Percentiles rank a stretch among this genome's conserved stretches.
Evolutionary conservation across 2,113 vertebrate species (phyloP).

Genomic region (Perca schrenkii): DNA sequence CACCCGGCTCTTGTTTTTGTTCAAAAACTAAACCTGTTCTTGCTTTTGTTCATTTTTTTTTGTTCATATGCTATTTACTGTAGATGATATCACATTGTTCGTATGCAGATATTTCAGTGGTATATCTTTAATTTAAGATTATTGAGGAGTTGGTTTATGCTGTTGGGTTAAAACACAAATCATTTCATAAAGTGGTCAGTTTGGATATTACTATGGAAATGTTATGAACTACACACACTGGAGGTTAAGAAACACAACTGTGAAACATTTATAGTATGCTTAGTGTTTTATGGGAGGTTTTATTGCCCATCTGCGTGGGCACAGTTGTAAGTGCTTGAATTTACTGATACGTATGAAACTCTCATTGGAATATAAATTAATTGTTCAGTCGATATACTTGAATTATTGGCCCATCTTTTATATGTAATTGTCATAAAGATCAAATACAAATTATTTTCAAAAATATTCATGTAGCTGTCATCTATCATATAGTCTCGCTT

Average conservation of each 20-base stretch:
- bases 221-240: conserved; percentile 38
- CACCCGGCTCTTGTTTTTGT: conserved; percentile 69
- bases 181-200: conserved; percentile 26
- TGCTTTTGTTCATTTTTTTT: conserved; percentile 23
- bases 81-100: not conserved
- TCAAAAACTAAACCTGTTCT: conserved; percentile 69
- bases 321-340: conserved; percentile 64
- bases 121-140: not conserved
- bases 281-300: conserved; percentile 73
- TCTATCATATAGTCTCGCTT: not conserved
- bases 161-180: conserved; percentile 18
- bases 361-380: conserved; percentile 63
- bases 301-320: conserved; percentile 66
- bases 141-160: not conserved
- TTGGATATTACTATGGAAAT: conserved; percentile 28
- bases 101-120: not conserved
- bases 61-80: not conserved
- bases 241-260: conserved; percentile 68
- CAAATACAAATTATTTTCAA: not conserved
- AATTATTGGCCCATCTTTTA: conserved; percentile 39
- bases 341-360: conserved; percentile 57
- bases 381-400: conserved; percentile 33
- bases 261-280: conserved; percentile 71
- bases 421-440: conserved; percentile 38
- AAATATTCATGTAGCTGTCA: not conserved